Percentiles rank a stretch among this genome's conserved stretches.
Evolutionary conservation across 1,140 invertebrate species (phyloP).

Genomic region (Drosophila littoralis): DNA sequence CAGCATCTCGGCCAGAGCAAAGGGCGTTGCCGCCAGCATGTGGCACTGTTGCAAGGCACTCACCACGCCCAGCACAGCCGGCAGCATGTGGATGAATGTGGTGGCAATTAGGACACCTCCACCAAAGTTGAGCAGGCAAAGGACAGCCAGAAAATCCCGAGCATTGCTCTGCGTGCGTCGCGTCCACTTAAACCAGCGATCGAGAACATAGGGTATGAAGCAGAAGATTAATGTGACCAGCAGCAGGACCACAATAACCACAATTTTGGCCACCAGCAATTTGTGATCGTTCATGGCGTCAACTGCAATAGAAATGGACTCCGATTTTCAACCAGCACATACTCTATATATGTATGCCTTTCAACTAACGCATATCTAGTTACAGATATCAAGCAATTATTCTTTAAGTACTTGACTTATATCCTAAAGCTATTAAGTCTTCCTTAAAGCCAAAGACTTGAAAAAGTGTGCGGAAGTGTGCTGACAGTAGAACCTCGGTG

Average conservation of each 20-base stretch:
- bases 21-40: conserved; percentile 85
- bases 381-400: conserved; percentile 16
- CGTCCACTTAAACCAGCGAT: conserved; percentile 87
- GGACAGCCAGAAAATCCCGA: conserved; percentile 85
- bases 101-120: conserved; percentile 96
- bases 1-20: conserved; percentile 89
- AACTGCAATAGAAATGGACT: neutral
- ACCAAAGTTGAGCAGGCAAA: conserved; percentile 91
- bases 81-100: conserved; percentile 94
- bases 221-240: conserved; percentile 89
- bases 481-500: neutral
- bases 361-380: conserved; percentile 3
- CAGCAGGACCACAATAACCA: conserved; percentile 89
- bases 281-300: conserved; percentile 58
- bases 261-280: conserved; percentile 87
- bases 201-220: conserved; percentile 88
- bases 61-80: conserved; percentile 91
- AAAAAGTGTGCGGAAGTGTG: neutral
- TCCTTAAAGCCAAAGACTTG: neutral
- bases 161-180: conserved; percentile 85
- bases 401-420: conserved; percentile 1
- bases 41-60: conserved; percentile 86
- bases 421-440: conserved; percentile 31
- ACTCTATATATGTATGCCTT: conserved; percentile 27
- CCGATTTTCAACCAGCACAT: neutral